Evolutionary conservation across 1,140 invertebrate species (phyloP), one percentile per base, ranked within the genome.

Genomic region (Drosophila sp.): DNA sequence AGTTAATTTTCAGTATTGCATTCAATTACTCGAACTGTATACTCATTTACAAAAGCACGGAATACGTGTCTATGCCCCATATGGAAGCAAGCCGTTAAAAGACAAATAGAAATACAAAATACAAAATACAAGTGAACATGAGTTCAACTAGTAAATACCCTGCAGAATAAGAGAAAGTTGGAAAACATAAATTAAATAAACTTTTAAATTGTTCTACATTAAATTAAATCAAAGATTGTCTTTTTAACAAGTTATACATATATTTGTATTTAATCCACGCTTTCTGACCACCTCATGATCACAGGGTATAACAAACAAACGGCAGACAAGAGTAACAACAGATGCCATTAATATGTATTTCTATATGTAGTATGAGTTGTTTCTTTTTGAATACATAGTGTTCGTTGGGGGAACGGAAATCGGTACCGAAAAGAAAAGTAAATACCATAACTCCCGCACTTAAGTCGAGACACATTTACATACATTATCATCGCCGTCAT

Each of bases 261-360:
- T 5, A 38, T 13, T n/a, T n/a, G n/a, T n/a, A n/a, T n/a, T n/a
- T 29, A 8, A 32, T 34, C 7, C 9, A 13, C 38, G 13, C 48
- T 27, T 8, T 9, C 29, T 43, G 27, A 25, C 14, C 48, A 46
- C 13, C 0, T 8, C 14, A 43, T 43, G 56, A 7, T 4, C 36
- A 11, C 7, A 62, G 48, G 40, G 57, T 51, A 53, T 54, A 50
- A 65, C 21, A 57, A 66, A 66, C 43, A 66, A 76, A 72, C 59
- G 58, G 14, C 32, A 27, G 27, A 50, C 36, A 63, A 41, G 25
- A 48, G 29, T 18, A 43, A 46, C 36, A 65, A 43, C 25, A 40
- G 16, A 29, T 25, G 13, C 27, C 73, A 76, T 76, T 66, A 72
- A 76, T 72, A 72, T 72, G 62, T 72, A 72, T 65, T 76, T 72